Evolutionary conservation across 2,113 vertebrate species (phyloP).

Genomic region (Emydocephalus ijimae): DNA sequence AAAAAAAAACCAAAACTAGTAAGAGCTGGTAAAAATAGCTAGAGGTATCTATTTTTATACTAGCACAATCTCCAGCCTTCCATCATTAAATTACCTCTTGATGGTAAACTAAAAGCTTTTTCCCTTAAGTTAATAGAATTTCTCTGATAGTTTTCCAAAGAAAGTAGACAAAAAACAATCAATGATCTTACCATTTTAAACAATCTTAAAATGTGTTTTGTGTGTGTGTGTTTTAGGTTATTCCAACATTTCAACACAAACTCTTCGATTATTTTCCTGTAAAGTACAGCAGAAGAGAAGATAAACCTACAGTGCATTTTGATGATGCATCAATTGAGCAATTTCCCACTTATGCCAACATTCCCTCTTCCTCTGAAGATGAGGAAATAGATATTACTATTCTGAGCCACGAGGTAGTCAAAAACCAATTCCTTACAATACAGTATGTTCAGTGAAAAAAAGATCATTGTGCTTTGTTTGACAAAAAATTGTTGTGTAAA

Average conservation of each 20-base stretch:
- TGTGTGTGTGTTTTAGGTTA: slow-evolving; percentile 67
- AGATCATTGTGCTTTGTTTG: neutral
- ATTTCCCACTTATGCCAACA: slow-evolving; percentile 62
- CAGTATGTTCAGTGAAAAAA: neutral
- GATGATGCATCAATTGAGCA: slow-evolving; percentile 59
- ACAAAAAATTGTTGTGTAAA: neutral
- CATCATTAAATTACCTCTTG: neutral
- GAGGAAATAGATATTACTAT: slow-evolving; percentile 81
- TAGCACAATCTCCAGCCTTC: neutral
- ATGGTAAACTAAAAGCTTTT: neutral
- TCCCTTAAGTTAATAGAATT: neutral
- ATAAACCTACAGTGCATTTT: slow-evolving; percentile 66
- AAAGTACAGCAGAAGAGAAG: slow-evolving; percentile 64
- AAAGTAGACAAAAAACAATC: neutral
- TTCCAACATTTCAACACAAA: slow-evolving; percentile 76
- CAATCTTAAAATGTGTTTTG: neutral
- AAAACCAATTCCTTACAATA: neutral
- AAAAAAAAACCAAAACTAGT: neutral
- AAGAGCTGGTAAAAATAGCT: neutral
- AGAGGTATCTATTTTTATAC: neutral
- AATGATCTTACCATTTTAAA: neutral
- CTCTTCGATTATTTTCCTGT: slow-evolving; percentile 63
- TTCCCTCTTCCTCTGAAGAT: slow-evolving; percentile 59
- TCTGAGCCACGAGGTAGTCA: slow-evolving; percentile 78
- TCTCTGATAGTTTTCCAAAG: neutral